phyloP scores from a whole-genome alignment of 2,113 vertebrate genomes.

The Polypterus senegalus region DNA sequence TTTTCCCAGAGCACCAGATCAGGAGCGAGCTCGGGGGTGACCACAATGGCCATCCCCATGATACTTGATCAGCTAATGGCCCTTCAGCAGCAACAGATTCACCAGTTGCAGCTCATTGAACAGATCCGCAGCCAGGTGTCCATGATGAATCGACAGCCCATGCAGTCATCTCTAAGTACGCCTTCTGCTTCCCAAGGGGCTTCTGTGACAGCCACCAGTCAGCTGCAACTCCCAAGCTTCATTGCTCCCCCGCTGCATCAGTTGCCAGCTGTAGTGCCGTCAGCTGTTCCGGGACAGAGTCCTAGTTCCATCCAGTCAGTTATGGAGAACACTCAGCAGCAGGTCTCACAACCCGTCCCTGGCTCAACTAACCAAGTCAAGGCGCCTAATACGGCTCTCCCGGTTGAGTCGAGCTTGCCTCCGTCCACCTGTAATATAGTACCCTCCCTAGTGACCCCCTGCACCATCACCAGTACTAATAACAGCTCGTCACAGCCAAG shows the following conservation, averaged over 20 bases:
- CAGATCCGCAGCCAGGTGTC: conserved; percentile 95
- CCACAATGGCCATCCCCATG: conserved; percentile 81
- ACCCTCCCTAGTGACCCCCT: conserved; percentile 50
- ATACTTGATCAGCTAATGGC: conserved; percentile 95
- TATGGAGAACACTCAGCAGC: conserved; percentile 58
- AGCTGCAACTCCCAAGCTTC: conserved; percentile 74
- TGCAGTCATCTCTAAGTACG: conserved; percentile 57
- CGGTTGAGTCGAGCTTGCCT: conserved; percentile 44
- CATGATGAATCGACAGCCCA: conserved; percentile 77
- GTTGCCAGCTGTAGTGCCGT: conserved; percentile 61
- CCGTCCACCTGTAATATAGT: conserved; percentile 43
- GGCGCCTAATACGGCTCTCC: conserved; percentile 46
- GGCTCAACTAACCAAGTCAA: conserved; percentile 56
- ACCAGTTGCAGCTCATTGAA: conserved; percentile 94
- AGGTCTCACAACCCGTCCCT: conserved; percentile 56
- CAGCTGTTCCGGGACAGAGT: conserved; percentile 46
- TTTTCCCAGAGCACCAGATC: conserved; percentile 76
- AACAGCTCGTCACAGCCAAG: conserved; percentile 49
- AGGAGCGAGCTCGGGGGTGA: conserved; percentile 47
- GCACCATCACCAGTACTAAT: conserved; percentile 46
- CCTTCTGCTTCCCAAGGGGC: conserved; percentile 41
- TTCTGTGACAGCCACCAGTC: conserved; percentile 52
- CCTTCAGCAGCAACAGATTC: conserved; percentile 92
- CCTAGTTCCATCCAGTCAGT: conserved; percentile 44
- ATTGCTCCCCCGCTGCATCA: conserved; percentile 66